Evolutionary conservation across 2,113 vertebrate genomes (phyloP).

Genomic region (Promerops cafer): DNA sequence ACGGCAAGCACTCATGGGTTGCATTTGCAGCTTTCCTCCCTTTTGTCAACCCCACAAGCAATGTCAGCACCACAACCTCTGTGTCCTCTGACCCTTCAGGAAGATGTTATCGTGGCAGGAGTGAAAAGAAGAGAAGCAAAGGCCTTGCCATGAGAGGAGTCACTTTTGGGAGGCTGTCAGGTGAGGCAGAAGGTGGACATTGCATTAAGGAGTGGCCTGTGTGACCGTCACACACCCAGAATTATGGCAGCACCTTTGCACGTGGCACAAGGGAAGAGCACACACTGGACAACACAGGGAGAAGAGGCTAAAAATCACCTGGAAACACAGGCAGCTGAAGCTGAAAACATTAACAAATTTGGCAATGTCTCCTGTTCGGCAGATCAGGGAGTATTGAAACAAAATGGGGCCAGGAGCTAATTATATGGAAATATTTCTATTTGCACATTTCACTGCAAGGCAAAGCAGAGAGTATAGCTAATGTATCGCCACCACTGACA

Average conservation of each 20-base stretch:
- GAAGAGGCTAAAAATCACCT: neutral
- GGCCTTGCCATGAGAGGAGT: neutral
- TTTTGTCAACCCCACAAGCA: neutral
- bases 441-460: constrained; percentile 72
- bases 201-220: neutral
- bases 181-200: neutral
- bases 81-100: neutral
- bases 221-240: neutral
- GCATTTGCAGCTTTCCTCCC: neutral
- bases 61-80: neutral
- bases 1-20: neutral
- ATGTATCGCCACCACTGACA: constrained; percentile 54
- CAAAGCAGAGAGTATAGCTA: constrained; percentile 56
- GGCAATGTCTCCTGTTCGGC: constrained; percentile 17
- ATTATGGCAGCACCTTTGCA: neutral
- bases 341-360: constrained; percentile 38
- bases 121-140: neutral
- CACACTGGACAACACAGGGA: fast-evolving
- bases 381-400: constrained; percentile 51
- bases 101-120: neutral
- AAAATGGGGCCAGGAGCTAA: constrained; percentile 70
- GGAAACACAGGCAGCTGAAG: neutral
- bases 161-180: neutral
- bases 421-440: constrained; percentile 75
- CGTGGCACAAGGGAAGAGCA: neutral